Evolutionary conservation across 2,888 invertebrate genomes (phyloP).

Genomic region (Ectobius pallidus): DNA sequence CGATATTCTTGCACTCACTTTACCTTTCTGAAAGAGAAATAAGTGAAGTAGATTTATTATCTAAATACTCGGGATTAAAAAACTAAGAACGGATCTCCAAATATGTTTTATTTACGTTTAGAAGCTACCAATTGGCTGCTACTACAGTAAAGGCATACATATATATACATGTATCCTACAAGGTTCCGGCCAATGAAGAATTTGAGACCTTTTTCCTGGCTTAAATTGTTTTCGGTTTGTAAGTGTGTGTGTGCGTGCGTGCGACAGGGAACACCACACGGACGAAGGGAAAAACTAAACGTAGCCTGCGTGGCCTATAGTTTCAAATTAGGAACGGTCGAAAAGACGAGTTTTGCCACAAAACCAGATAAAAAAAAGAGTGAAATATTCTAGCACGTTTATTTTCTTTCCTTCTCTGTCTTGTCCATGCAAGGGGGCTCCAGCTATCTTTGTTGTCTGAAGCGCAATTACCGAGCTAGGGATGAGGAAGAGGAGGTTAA

Average conservation of each 20-base stretch:
- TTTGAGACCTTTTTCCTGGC: conserved; percentile 26
- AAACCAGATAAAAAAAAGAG: conserved; percentile 43
- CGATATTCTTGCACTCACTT: too few relatives aligned
- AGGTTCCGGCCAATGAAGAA: conserved; percentile 23
- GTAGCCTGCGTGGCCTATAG: conserved; percentile 27
- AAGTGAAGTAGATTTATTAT: not conserved
- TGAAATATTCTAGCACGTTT: conserved; percentile 43
- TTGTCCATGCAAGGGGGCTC: not conserved
- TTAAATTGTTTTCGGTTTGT: conserved; percentile 29
- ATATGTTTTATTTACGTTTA: conserved; percentile 24
- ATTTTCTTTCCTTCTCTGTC: conserved; percentile 37
- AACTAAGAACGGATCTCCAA: not conserved
- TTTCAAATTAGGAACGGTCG: conserved; percentile 42
- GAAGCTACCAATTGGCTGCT: conserved; percentile 10
- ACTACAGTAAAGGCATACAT: not conserved
- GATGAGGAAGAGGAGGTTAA: conserved; percentile 21
- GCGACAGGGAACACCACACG: not conserved
- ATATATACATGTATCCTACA: not conserved
- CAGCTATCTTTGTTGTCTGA: conserved; percentile 30
- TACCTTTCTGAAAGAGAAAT: too few relatives aligned
- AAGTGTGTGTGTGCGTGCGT: conserved; percentile 7
- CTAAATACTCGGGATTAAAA: not conserved
- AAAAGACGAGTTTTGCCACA: conserved; percentile 43
- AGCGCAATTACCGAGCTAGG: conserved; percentile 43
- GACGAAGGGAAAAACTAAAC: conserved; percentile 15